Base-by-base conservation (phyloP, 2,888 invertebrate species). In the Nomada fabriciana region DNA sequence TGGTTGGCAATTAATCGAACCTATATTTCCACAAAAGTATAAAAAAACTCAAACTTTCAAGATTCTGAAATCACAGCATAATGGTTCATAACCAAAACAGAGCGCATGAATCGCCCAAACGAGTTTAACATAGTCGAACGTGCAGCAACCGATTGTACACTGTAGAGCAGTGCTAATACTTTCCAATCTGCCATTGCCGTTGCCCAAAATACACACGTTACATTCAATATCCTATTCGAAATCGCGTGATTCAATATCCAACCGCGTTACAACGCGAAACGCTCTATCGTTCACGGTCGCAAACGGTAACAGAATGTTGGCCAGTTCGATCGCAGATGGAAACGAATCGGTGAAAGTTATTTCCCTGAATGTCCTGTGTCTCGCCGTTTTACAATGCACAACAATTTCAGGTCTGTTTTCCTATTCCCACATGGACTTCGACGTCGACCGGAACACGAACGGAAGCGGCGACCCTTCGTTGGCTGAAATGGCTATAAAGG, bases 341-440 rank as follows among this genome's bases (percentile, higher is more conserved):
- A 36, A 20, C 18, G 43, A 55, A 68, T 71, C 10, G 55, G 55
- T 42, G 50, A 52, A 78, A 71, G 23, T 72, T 78, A 20, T 25
- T 2, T 9, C 1, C 0, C 20, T 18, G n/a, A 57, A 23, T 57
- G n/a, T 57, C 29, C 23, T 9, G 18, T 55, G 42, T 53, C 29
- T 73, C 52, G 57, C 72, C 18, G 20, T 78, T 57, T 42, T 50
- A 55, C 20, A 5, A 11, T 13, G 47, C 63, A 63, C 57, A 43
- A 60, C 71, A 59, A 72, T 83, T 73, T 52, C 75, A 97, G 97
- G 97, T 89, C 93, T 97, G 84, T 97, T 97, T 92, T 96, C 97
- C 86, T 97, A 97, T 91, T 97, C 97, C 25, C 97, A 97, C 92
- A 96, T 97, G 96, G 96, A 97, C 90, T 97, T 97, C 91, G 97